Base-by-base conservation (phyloP, 2,113 vertebrate species). In the Notarius lentiginosus region DNA sequence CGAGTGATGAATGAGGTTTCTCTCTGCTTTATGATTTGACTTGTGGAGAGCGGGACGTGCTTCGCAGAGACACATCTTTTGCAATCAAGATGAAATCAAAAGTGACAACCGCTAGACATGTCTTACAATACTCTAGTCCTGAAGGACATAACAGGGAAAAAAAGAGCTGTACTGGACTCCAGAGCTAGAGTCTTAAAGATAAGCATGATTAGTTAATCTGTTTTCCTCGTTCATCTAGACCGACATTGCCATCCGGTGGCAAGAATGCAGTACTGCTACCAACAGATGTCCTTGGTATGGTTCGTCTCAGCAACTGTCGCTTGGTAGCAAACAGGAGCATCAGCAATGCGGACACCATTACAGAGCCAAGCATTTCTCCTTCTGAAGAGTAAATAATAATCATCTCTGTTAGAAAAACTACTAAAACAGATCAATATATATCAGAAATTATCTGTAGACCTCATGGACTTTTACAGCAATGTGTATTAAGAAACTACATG, bases 211-310 rank as follows among this genome's bases (percentile, higher is more conserved):
- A 86, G 55, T 83, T 93, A 90, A 93, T 91, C 91, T 93, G 89
- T 89, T 88, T 83, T 47, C 53, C 87, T 84, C 47, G 14, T 11
- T 5, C 11, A 41, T 63, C 1, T 91, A 85, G 20, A 85, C 30
- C 89, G 91, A 94, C 65, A 91, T 89, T 93, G 94, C n/a, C 94
- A 90, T 80, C 92, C 2, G 61, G 92, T 93, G 95, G 92, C 55
- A 24, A 1, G 0, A 1, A 11, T 12, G 3, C 9, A 84, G 79
- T 76, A 88, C 47, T 89, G 61, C 88, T 24, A 47, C 8, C 34
- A 30, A 55, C 27, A 53, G 30, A 8, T 30, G 2, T 12, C 53
- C 24, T 51, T 0, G 2, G 27, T 27, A 55, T 5, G 7, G 14
- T 55, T 20, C 3, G 4, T 53, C 49, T 55, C 49, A 61, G 79